Percentiles rank a stretch among this genome's conserved stretches.
These are phyloP conservation scores for Bradypodion pumilum DNA, from an alignment of 2,797 vertebrate genomes.

Conservation along the genomic window DNA sequence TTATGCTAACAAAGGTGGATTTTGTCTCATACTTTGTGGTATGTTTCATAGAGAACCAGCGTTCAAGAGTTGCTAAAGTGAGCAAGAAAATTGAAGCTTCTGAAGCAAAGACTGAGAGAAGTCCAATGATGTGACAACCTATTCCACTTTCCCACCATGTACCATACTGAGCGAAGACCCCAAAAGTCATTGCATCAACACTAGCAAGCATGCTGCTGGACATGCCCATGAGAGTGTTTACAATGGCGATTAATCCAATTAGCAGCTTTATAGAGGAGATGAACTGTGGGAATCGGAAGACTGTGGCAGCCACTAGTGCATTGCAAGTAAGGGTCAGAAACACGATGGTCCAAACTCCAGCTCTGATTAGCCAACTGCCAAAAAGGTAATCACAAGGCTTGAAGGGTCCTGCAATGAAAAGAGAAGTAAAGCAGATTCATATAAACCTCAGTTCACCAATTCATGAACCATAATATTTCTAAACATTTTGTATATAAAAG, in stretches of 20 bases:
- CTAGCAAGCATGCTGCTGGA: slow-evolving; percentile 84
- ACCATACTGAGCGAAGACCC: slow-evolving; percentile 86
- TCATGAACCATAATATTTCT: background rate
- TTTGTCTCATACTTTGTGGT: slow-evolving; percentile 70
- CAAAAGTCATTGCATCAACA: slow-evolving; percentile 87
- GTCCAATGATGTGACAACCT: slow-evolving; percentile 84
- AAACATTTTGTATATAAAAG: background rate
- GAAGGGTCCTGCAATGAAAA: slow-evolving; percentile 83
- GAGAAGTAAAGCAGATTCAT: background rate
- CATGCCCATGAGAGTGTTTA: slow-evolving; percentile 85
- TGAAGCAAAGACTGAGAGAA: slow-evolving; percentile 87
- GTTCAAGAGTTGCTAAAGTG: slow-evolving; percentile 86
- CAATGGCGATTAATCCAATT: slow-evolving; percentile 84
- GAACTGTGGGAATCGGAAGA: slow-evolving; percentile 80
- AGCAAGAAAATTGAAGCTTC: slow-evolving; percentile 90
- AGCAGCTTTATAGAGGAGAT: slow-evolving; percentile 84
- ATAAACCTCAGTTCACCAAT: background rate
- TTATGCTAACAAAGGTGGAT: slow-evolving; percentile 64
- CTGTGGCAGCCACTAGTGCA: slow-evolving; percentile 79
- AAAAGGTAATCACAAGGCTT: slow-evolving; percentile 89
- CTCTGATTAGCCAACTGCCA: slow-evolving; percentile 90
- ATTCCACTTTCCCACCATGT: slow-evolving; percentile 87
- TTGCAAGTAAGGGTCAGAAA: slow-evolving; percentile 86
- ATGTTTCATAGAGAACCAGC: slow-evolving; percentile 75
- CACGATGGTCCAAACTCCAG: slow-evolving; percentile 89